phyloP scores from a whole-genome alignment of 2,113 vertebrate genomes.

The Macrotis lagotis region DNA sequence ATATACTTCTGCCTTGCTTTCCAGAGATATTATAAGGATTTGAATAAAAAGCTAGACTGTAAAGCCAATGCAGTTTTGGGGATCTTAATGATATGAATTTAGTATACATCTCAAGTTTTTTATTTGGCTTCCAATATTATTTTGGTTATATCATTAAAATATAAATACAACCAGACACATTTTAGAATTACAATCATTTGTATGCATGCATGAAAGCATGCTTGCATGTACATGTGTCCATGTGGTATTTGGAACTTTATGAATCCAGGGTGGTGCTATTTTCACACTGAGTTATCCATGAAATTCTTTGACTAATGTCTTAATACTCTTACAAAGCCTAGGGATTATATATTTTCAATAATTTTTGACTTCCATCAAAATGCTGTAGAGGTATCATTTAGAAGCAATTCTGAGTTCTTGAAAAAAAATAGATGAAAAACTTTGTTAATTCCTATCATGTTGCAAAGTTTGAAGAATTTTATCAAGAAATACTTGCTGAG shows the following conservation, averaged over 20 bases:
- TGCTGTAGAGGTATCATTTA: background rate
- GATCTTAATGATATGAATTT: background rate
- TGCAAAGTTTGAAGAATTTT: background rate
- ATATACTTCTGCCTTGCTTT: background rate
- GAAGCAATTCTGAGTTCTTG: background rate
- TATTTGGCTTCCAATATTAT: background rate
- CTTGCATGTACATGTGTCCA: accelerated
- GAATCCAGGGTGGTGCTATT: background rate
- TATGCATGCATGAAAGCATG: background rate
- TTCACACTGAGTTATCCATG: background rate
- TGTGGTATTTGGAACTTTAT: background rate
- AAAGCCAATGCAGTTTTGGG: background rate
- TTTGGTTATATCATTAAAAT: background rate
- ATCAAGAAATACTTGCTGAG: background rate
- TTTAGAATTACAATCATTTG: background rate
- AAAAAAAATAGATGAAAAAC: background rate
- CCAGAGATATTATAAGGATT: background rate
- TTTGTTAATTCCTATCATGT: background rate
- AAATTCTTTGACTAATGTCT: background rate
- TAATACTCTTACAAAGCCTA: background rate
- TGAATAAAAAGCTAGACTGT: background rate
- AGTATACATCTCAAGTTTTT: background rate
- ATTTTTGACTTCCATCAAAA: background rate
- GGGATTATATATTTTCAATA: conserved; percentile 1
- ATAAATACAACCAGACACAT: no score